phyloP scores from a whole-genome alignment of 2,797 vertebrate species.

The Bothrops alternatus region DNA sequence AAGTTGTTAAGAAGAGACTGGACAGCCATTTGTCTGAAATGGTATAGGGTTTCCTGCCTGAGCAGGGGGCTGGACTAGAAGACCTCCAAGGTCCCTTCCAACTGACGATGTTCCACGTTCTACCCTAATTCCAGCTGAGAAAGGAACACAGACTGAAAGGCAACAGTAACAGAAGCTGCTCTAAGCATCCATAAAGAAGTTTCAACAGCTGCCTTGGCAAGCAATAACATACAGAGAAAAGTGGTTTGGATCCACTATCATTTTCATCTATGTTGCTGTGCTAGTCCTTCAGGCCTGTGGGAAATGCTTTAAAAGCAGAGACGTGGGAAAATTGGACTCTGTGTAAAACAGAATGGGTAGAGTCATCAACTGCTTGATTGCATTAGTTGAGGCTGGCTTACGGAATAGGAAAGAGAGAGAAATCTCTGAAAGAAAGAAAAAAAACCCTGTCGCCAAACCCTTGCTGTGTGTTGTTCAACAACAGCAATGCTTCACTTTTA shows the following conservation, averaged over 20 bases:
- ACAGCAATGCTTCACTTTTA: conserved; percentile 41
- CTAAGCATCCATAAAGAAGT: neutral
- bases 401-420: conserved; percentile 29
- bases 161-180: neutral
- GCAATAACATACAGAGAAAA: neutral
- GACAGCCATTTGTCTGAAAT: too few species aligned
- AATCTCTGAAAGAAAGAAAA: conserved; percentile 38
- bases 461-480: conserved; percentile 29
- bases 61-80: neutral
- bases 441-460: conserved; percentile 35
- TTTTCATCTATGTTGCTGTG: neutral
- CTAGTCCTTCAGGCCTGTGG: neutral
- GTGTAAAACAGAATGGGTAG: neutral
- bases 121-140: neutral
- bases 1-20: too few species aligned
- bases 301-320: conserved; percentile 7
- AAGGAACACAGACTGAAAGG: too few species aligned
- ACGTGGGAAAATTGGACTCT: neutral
- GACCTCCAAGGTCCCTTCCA: neutral
- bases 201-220: neutral
- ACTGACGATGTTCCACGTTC: neutral
- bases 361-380: conserved; percentile 40
- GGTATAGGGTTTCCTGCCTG: too few species aligned
- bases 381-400: conserved; percentile 50
- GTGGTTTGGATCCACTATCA: neutral